phyloP scores from a whole-genome alignment of 2,113 vertebrate species.

The Clinocottus analis region DNA sequence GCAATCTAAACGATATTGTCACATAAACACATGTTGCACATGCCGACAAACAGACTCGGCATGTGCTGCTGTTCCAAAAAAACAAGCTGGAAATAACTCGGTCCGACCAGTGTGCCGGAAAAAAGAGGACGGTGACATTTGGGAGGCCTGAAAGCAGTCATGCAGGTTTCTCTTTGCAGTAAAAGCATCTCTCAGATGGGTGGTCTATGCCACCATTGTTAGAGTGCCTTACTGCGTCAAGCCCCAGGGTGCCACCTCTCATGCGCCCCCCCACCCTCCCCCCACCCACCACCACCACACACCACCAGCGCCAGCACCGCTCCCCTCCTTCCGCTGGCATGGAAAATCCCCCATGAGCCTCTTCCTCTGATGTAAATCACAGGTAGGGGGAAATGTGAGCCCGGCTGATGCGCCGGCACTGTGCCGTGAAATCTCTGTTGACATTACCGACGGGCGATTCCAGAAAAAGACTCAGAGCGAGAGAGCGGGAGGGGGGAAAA shows the following conservation, averaged over 20 bases:
- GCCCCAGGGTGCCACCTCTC: constrained; percentile 59
- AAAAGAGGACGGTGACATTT: constrained; percentile 53
- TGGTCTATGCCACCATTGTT: constrained; percentile 66
- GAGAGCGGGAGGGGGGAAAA: constrained; percentile 36
- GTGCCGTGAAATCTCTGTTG: constrained; percentile 81
- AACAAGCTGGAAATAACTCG: neutral
- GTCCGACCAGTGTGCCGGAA: constrained; percentile 8
- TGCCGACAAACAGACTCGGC: neutral
- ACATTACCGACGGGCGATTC: constrained; percentile 76
- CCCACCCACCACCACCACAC: neutral
- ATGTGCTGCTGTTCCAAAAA: neutral
- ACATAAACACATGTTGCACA: neutral
- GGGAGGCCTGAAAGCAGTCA: constrained; percentile 49
- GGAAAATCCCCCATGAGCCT: constrained; percentile 76
- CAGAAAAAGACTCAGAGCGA: constrained; percentile 68
- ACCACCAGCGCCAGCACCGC: constrained; percentile 1
- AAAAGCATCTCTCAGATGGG: constrained; percentile 67
- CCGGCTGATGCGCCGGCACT: constrained; percentile 71
- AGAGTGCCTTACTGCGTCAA: constrained; percentile 61
- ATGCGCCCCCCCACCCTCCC: neutral
- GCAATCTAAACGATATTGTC: neutral
- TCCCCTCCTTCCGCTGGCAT: constrained; percentile 42
- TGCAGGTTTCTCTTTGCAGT: constrained; percentile 58
- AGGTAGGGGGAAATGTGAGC: constrained; percentile 75
- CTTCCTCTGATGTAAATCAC: constrained; percentile 80